Percentiles rank a stretch among this genome's conserved stretches.
phyloP scores from a whole-genome alignment of 2,797 vertebrate species.

The Falco cherrug region DNA sequence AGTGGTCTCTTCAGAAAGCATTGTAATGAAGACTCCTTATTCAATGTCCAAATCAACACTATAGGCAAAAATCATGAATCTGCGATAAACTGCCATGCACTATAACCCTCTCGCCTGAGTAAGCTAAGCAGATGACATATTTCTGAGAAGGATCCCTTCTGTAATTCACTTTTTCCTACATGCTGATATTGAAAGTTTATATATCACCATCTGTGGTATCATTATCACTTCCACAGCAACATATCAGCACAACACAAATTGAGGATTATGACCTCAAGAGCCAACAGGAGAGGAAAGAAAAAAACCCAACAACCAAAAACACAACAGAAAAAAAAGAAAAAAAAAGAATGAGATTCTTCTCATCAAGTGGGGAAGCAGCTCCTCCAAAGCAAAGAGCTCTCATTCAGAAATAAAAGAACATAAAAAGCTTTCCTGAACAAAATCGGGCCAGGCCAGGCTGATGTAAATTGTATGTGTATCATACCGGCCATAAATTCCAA shows the following conservation, averaged over 20 bases:
- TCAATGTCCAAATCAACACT: neutral
- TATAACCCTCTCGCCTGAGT: slow-evolving; percentile 3
- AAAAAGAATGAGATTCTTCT: neutral
- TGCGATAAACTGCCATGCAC: neutral
- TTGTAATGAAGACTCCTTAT: neutral
- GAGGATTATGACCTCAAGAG: slow-evolving; percentile 35
- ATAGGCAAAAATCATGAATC: neutral
- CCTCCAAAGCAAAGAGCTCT: neutral
- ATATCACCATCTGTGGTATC: slow-evolving; percentile 18
- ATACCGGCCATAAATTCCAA: neutral
- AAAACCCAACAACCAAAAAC: neutral
- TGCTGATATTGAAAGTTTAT: slow-evolving; percentile 7
- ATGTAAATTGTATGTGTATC: neutral
- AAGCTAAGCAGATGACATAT: slow-evolving; percentile 26
- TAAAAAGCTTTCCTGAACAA: neutral
- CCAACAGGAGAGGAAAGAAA: neutral
- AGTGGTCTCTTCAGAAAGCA: neutral
- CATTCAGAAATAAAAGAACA: neutral
- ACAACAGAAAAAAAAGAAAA: neutral
- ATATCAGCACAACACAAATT: slow-evolving; percentile 22
- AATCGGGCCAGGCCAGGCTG: neutral
- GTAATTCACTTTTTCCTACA: slow-evolving; percentile 19
- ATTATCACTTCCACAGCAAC: neutral
- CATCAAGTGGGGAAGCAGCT: neutral
- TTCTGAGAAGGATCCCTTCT: neutral